These are phyloP conservation scores for Otolemur crassicaudatus DNA, from an alignment of 2,797 vertebrate genomes.

Conservation along the genomic window DNA sequence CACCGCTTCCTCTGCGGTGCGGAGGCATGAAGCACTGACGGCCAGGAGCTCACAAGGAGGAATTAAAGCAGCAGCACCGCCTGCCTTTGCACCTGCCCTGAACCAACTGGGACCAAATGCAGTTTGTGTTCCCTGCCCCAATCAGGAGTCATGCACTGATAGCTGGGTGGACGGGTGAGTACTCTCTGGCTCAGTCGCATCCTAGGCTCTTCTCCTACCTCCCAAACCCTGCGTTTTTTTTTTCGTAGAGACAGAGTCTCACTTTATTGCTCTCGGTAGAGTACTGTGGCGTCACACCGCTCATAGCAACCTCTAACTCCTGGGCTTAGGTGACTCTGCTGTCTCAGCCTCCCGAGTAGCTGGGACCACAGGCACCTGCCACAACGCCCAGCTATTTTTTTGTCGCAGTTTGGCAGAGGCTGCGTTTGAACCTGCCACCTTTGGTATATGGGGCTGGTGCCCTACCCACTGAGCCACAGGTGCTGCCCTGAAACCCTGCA, in stretches of 20 bases:
- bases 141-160: not conserved
- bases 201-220: not conserved
- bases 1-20: not conserved
- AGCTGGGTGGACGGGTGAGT: not conserved
- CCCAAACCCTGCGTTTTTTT: not conserved
- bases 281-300: no score
- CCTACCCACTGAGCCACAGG: no score
- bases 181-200: not conserved
- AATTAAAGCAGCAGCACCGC: not conserved
- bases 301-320: no score
- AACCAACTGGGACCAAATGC: not conserved
- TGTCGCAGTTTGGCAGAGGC: no score
- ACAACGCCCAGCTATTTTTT: no score
- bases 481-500: not conserved
- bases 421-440: no score
- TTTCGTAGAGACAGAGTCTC: no score
- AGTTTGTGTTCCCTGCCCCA: not conserved
- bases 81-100: not conserved
- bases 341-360: no score
- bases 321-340: no score
- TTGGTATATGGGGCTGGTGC: no score
- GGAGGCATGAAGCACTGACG: not conserved
- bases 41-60: not conserved
- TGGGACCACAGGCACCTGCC: no score
- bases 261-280: no score